Evolutionary conservation across 2,113 vertebrate species (phyloP).

Genomic region (Pteropus alecto): DNA sequence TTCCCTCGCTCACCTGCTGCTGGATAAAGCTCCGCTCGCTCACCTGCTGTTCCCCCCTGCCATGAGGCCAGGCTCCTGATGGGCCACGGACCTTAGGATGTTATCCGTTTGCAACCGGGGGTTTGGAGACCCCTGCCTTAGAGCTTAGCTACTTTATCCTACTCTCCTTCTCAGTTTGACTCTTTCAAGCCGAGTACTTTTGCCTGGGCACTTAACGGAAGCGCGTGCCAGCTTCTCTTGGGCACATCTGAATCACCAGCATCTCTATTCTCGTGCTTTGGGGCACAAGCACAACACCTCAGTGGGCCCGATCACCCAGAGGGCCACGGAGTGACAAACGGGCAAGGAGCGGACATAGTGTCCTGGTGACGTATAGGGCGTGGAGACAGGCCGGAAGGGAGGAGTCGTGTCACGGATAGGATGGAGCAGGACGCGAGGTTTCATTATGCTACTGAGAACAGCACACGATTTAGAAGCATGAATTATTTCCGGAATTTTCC

Average conservation of each 20-base stretch:
- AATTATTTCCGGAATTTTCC: background rate
- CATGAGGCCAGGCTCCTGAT: too few species aligned
- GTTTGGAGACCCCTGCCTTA: background rate
- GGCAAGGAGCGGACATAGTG: background rate
- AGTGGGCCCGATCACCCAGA: background rate
- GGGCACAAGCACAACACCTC: too few species aligned
- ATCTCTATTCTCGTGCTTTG: background rate
- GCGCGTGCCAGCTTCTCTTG: background rate
- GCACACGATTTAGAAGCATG: background rate
- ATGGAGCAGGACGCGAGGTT: background rate
- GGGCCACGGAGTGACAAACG: background rate
- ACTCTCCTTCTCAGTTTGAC: background rate
- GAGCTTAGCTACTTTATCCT: background rate
- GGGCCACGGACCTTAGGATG: too few species aligned
- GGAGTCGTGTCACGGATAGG: background rate
- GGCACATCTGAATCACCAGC: background rate
- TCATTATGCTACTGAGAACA: background rate
- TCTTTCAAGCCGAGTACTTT: background rate
- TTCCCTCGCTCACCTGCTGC: too few species aligned
- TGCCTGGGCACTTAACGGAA: background rate
- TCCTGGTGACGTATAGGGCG: fast-evolving
- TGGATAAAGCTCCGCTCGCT: too few species aligned
- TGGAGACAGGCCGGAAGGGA: background rate
- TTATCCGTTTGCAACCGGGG: too few species aligned
- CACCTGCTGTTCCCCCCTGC: too few species aligned